Evolutionary conservation across 92 coral and sea anemone genomes (phyloP), one percentile per base, ranked within the genome.

Genomic region (Umimayanthus chanpuru): DNA sequence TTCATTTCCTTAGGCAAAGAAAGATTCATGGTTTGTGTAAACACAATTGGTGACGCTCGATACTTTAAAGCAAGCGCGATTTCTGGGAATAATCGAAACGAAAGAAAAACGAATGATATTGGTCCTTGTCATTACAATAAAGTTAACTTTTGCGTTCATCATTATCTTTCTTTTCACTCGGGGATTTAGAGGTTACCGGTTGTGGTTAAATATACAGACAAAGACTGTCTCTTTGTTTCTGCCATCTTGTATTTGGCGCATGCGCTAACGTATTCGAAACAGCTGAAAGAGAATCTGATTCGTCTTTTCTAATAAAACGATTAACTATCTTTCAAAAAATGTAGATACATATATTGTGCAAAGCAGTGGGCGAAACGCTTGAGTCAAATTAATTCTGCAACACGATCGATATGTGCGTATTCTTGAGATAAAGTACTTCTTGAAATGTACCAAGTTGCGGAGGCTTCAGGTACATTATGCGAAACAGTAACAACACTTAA

Each of bases 1-100:
- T 85, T 78, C 86, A 79, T 91, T 91, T 78, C 89, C 87, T 88
- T 73, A 53, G 68, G n/a, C 87, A 88, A 85, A 66, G 87, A 80
- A 91, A 91, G 75, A 79, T 72, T 73, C 55, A 74, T 89, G 89
- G 36, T 44, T 73, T 43, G 77, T 26, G 87, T 70, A 47, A 83
- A 83, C 87, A 82, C 76, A 71, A 21, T 44, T 39, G 44, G 65
- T 70, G 77, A 7, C 64, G 77, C 23, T 47, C 39, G 28, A 30
- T 29, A 41, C 78, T 12, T 25, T 67, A 30, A 32, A 73, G 77
- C 77, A 73, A 30, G 41, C 25, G 77, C 18, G 3, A 39, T 32
- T 15, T 16, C 79, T 25, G 47, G 53, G 26, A 75, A 75, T 12
- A 29, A 0, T 16, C 21, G n/a, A 39, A 43, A 32, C 77, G 21